A percentile compares a stretch with the other conserved stretches of the same genome.
phyloP scores from a whole-genome alignment of 2,113 vertebrate species.

The Petrocephalus microphthalmus region DNA sequence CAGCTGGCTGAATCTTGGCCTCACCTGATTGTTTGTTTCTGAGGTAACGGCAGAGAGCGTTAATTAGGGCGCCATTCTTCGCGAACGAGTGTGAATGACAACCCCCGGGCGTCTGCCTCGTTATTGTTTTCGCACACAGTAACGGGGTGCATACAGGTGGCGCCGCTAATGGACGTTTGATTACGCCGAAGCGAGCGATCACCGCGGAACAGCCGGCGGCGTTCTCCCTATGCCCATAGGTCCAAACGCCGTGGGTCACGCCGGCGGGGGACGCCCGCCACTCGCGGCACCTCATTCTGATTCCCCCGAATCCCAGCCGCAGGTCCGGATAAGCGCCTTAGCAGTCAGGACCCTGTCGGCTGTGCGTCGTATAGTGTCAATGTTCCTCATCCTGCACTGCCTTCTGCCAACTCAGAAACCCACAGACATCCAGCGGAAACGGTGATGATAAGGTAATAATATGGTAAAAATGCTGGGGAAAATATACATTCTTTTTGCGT shows the following conservation, averaged over 20 bases:
- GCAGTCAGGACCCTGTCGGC: background rate
- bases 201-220: background rate
- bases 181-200: slow-evolving; percentile 5
- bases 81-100: no score
- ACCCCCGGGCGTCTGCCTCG: background rate
- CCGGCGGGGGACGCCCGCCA: background rate
- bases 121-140: background rate
- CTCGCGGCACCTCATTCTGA: background rate
- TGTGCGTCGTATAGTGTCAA: no score
- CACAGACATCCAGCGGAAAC: background rate
- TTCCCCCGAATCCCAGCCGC: background rate
- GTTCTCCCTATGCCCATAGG: background rate
- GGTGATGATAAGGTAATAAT: background rate
- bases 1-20: background rate
- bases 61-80: background rate
- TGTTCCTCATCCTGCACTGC: background rate
- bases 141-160: slow-evolving; percentile 17
- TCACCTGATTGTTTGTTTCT: background rate
- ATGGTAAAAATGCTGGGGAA: background rate
- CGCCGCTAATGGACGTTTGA: slow-evolving; percentile 18
- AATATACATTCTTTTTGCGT: no score
- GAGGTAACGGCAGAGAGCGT: background rate
- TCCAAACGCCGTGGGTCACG: background rate
- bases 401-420: no score
- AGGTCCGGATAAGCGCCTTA: background rate